These are phyloP conservation scores for Halichoerus grypus DNA, from an alignment of 2,113 vertebrate species.

Conservation along the genomic window DNA sequence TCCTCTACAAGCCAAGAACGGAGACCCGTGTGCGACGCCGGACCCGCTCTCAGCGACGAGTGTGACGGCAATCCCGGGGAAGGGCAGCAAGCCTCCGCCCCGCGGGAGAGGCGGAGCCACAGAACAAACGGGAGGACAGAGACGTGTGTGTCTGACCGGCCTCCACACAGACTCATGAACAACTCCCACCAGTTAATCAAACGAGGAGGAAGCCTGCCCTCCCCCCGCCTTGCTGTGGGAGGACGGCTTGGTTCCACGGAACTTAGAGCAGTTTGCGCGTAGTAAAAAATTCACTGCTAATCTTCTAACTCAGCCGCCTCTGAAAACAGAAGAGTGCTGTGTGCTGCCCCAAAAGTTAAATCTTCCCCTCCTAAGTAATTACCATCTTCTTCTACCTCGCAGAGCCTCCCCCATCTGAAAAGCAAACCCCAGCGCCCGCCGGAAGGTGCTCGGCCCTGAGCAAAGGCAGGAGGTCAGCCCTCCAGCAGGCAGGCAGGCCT, in stretches of 20 bases:
- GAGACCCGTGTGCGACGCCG: not conserved
- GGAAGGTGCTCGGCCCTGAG: constrained; percentile 64
- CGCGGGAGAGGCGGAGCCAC: not conserved
- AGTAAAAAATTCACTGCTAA: constrained; percentile 78
- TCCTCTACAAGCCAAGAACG: not conserved
- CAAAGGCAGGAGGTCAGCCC: constrained; percentile 67
- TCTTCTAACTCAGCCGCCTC: constrained; percentile 66
- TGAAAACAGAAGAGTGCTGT: constrained; percentile 2
- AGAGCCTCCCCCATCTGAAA: constrained; percentile 56
- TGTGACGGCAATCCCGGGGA: not conserved
- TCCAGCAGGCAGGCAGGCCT: constrained; percentile 50
- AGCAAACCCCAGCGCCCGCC: constrained; percentile 58
- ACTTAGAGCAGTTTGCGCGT: constrained; percentile 39
- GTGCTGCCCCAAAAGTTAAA: constrained; percentile 51
- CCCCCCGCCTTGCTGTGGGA: not conserved
- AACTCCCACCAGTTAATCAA: not conserved
- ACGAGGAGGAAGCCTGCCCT: not conserved
- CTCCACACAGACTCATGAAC: not conserved
- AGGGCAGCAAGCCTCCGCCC: not conserved
- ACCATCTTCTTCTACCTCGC: constrained; percentile 41
- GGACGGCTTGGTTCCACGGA: not conserved
- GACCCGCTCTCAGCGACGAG: not conserved
- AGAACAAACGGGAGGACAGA: not conserved
- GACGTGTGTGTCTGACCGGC: not conserved
- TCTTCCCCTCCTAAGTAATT: constrained; percentile 35